Percentiles rank a stretch among this genome's conserved stretches.
Evolutionary conservation across 2,113 vertebrate genomes (phyloP).

Genomic region (Suricata suricatta): DNA sequence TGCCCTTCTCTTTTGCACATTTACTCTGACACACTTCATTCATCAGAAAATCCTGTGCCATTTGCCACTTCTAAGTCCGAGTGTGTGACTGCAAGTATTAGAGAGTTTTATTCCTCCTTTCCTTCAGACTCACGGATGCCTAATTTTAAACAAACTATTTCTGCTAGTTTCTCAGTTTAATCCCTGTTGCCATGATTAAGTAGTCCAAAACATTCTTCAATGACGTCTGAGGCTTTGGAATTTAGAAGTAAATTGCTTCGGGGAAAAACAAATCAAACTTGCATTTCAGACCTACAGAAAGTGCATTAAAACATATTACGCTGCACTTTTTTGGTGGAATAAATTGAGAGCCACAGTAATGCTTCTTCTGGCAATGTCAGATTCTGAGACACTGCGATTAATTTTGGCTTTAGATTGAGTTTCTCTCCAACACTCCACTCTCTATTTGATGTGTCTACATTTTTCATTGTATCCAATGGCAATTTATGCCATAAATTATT

Average conservation of each 20-base stretch:
- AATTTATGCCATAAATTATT: constrained; percentile 77
- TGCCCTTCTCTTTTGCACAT: neutral
- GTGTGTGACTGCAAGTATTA: neutral
- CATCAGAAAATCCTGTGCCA: neutral
- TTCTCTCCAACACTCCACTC: constrained; percentile 73
- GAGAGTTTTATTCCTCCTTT: neutral
- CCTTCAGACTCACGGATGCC: constrained; percentile 17
- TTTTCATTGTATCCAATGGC: constrained; percentile 82
- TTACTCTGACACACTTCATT: neutral
- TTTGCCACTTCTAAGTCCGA: neutral
- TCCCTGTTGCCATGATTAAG: constrained; percentile 73
- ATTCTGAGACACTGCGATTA: constrained; percentile 78
- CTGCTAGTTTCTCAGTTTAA: constrained; percentile 71
- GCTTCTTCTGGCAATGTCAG: constrained; percentile 78
- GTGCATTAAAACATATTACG: constrained; percentile 81
- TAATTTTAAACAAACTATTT: constrained; percentile 63
- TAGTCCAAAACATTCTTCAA: constrained; percentile 77
- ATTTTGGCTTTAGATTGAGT: constrained; percentile 82
- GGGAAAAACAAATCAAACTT: constrained; percentile 83
- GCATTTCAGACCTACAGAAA: constrained; percentile 74
- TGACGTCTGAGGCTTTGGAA: constrained; percentile 76
- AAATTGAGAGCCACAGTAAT: constrained; percentile 74
- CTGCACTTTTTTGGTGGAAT: constrained; percentile 79
- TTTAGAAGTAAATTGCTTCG: constrained; percentile 82
- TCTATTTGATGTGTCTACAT: constrained; percentile 74